phyloP scores from a whole-genome alignment of 2,888 invertebrate genomes.

The Aleiodes leptofemur region DNA sequence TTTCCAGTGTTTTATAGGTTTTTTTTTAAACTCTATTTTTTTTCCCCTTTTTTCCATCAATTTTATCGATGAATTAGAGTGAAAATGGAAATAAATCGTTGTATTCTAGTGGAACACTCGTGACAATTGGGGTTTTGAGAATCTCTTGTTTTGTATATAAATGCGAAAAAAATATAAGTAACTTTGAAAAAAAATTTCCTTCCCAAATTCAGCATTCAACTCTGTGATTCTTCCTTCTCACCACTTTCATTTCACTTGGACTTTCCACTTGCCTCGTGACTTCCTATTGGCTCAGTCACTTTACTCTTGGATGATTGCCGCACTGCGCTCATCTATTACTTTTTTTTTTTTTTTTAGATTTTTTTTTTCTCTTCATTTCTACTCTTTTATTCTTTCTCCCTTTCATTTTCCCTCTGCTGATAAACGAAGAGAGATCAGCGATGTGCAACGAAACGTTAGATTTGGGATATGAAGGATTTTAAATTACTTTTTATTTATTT shows the following conservation, averaged over 20 bases:
- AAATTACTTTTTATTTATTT: conserved; percentile 13
- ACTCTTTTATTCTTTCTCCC: conserved; percentile 2
- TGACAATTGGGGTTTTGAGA: too few relatives aligned
- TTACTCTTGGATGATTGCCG: conserved; percentile 22
- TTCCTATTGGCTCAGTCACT: conserved; percentile 4
- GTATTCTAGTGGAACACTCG: too few relatives aligned
- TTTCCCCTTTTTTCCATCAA: too few relatives aligned
- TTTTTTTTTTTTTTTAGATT: background rate
- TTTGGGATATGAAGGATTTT: conserved; percentile 12
- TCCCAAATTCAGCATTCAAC: background rate
- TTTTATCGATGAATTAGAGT: too few relatives aligned
- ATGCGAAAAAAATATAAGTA: background rate
- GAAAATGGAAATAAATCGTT: too few relatives aligned
- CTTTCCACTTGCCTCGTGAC: background rate
- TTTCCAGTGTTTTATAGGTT: too few relatives aligned
- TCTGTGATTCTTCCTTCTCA: background rate
- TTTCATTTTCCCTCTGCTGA: conserved; percentile 6
- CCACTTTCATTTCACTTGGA: background rate
- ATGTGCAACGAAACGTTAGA: conserved; percentile 23
- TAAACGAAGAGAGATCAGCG: conserved; percentile 17
- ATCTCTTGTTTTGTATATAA: too few relatives aligned
- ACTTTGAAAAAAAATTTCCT: background rate
- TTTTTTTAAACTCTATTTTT: too few relatives aligned
- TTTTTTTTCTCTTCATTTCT: background rate
- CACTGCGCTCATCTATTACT: conserved; percentile 23